Evolutionary conservation across 2,888 invertebrate species (phyloP), one percentile per base, ranked within the genome.

Genomic region (Netelia virgata): DNA sequence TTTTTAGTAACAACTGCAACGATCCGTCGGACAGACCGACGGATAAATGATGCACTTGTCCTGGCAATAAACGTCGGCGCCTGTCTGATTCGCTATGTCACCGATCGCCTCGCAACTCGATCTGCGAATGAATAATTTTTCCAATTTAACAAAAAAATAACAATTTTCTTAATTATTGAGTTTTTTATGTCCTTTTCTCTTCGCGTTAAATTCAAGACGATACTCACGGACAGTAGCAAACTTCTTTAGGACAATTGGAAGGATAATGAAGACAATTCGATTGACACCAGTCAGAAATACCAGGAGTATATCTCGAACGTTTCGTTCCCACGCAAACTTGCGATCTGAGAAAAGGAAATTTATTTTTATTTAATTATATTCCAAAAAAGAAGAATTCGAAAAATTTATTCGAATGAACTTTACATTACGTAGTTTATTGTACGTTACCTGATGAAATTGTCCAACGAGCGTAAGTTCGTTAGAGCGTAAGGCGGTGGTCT

Each of bases 181-280:
- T 3, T 55, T 57, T 18, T 57, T 57, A n/a, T n/a, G n/a, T n/a
- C n/a, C 3, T 57, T 18, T 9, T n/a, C 8, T 3, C 1, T 57
- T 57, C 20, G 1, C 16, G 16, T 57, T 16, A 18, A 14, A 14
- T 57, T 57, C 57, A 47, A 47, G 10, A 47, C 77, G 55, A 79
- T 92, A 96, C 97, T 96, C 94, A 98, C 97, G 97, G 97, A 92
- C 98, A 98, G 84, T 95, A 94, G 89, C 98, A 98, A 73, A 97
- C 94, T 0, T 95, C 94, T 68, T 95, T 94, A 0, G 98, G 98
- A 91, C 98, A 98, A 92, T 97, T 97, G 1, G 98, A 97, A 0
- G 98, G 98, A 93, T 97, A 97, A 82, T 97, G 96, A 87, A 98
- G 94, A 88, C 98, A 98, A 94, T 98, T 98, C 50, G 95, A 95